Evolutionary conservation across 2,113 vertebrate species (phyloP), one percentile per base, ranked within the genome.

Genomic region (Paradoxurus hermaphroditus): DNA sequence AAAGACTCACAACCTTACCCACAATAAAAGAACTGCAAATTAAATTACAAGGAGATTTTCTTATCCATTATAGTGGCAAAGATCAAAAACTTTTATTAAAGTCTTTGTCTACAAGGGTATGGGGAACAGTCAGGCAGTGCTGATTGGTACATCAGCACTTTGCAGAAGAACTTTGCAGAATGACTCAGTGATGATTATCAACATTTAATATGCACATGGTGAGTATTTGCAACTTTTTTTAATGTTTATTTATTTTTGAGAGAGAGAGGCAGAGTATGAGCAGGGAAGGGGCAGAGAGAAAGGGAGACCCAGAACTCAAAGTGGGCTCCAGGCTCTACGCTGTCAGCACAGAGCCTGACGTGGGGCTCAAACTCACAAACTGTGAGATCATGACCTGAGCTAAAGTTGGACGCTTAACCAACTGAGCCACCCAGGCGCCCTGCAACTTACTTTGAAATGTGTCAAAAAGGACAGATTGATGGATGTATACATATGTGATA

Each of bases 1-100:
- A 86, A 79, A 72, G 70, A 90, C 34, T 77, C 59, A 75, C 31
- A 70, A 78, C 15, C 34, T 89, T 78, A 62, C 51, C 84, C 78
- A 77, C 59, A 92, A 65, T 92, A 75, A 87, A 87, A 91, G 15
- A 82, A 91, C 34, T 77, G 18, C 39, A 94, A 51, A 94, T 88
- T 94, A 70, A 85, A 79, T 19, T 78, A 59, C 4, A 59, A 34
- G 34, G 59, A 84, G 19, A 65, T 46, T 95, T 41, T 92, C 44
- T 83, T 56, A 92, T 79, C 36, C 36, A 16, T 65, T 81, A 59
- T 15, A 81, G 25, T 81, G 65, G 15, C 34, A 79, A 73, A 97
- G 15, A 81, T 86, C 15, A 72, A 79, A 56, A 85, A 56, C 4
- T 72, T 72, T 70, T 85, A 72, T 89, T 92, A 92, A 90, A 65